Percentiles rank a stretch among this genome's conserved stretches.
Evolutionary conservation across 2,888 invertebrate species (phyloP).

Genomic region (Ramazzottius varieornatus): DNA sequence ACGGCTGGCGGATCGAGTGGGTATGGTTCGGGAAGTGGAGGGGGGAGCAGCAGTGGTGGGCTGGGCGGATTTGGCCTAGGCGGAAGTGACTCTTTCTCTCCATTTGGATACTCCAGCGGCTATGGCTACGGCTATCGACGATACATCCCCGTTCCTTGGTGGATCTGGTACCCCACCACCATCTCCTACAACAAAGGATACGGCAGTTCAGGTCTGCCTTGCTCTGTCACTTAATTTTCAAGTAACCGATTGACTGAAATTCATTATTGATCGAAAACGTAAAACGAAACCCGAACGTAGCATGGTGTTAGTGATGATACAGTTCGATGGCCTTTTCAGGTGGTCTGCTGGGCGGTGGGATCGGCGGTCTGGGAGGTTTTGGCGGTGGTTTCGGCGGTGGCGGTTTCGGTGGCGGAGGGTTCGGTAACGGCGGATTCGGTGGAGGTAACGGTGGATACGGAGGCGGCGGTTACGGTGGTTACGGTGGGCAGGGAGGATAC

Average conservation of each 20-base stretch:
- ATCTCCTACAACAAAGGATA: not conserved
- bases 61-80: not conserved
- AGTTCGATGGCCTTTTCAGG: too few species aligned
- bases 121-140: not conserved
- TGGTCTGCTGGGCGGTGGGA: too few species aligned
- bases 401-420: too few species aligned
- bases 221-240: too few species aligned
- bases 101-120: slow-evolving; percentile 2
- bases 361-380: too few species aligned
- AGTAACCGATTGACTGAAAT: too few species aligned
- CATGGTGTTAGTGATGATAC: too few species aligned
- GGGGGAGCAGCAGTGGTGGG: not conserved
- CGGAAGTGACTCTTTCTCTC: not conserved
- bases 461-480: slow-evolving; percentile 5
- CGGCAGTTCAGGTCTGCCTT: too few species aligned
- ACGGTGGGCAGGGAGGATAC: slow-evolving; percentile 4
- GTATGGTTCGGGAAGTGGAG: not conserved
- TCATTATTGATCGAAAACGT: too few species aligned
- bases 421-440: too few species aligned
- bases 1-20: not conserved
- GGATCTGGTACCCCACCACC: slow-evolving; percentile 1
- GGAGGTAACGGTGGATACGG: slow-evolving; percentile 3
- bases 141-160: slow-evolving; percentile 3
- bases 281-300: too few species aligned
- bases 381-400: too few species aligned